Conservation (phyloP, 2,113 vertebrate species). For the human (Homo sapiens) region DNA sequence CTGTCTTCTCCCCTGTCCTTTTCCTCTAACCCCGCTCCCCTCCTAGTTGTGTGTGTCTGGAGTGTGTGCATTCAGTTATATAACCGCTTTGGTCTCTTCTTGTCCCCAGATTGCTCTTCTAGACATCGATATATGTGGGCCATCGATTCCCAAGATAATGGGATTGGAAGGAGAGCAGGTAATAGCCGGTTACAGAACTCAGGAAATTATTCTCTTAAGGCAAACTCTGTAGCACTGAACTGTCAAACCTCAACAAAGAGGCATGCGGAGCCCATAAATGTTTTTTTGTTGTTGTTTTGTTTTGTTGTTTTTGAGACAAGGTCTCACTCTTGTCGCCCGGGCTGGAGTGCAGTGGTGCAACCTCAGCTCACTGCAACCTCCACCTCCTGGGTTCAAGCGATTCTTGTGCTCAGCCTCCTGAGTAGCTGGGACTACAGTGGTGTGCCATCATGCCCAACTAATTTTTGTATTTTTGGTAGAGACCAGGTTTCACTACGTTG, state of each 20-base stretch:
- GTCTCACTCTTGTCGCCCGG: too few species aligned
- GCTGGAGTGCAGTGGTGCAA: too few species aligned
- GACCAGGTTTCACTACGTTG: too few species aligned
- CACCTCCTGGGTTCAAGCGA: too few species aligned
- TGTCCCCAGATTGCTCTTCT: conserved; percentile 91
- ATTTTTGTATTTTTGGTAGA: too few species aligned
- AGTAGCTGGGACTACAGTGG: too few species aligned
- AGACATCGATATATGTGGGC: conserved; percentile 97
- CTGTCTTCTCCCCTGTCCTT: neutral
- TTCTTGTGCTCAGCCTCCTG: too few species aligned
- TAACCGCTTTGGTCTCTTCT: neutral
- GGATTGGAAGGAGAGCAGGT: conserved; percentile 97
- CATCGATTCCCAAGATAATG: conserved; percentile 96
- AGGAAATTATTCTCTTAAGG: neutral
- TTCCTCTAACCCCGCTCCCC: fast-evolving
- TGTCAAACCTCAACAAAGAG: neutral
- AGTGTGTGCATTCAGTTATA: fast-evolving
- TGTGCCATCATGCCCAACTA: too few species aligned
- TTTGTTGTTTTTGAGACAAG: too few species aligned
- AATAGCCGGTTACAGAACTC: fast-evolving
- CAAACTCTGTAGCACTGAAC: fast-evolving
- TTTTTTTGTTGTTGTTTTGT: neutral
- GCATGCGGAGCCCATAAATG: fast-evolving
- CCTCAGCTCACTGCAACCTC: too few species aligned
- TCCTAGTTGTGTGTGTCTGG: neutral